Evolutionary conservation across 1,140 invertebrate genomes (phyloP).

Genomic region (Sinonovacula constricta): DNA sequence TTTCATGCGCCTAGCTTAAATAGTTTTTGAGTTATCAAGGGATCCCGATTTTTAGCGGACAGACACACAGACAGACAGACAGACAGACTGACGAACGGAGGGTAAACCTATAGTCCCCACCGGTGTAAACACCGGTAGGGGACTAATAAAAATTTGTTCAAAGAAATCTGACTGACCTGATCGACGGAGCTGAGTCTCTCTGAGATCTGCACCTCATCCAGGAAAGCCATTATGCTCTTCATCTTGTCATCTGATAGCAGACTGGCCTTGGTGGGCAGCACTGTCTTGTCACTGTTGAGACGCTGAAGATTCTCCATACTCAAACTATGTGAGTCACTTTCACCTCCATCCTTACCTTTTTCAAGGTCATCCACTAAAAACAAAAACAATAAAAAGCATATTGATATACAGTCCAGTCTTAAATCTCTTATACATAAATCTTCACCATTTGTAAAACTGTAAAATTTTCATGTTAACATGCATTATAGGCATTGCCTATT

Average conservation of each 20-base stretch:
- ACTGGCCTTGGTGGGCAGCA: slow-evolving; percentile 57
- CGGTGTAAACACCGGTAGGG: too few relatives aligned
- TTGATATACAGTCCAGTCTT: too few relatives aligned
- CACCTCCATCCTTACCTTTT: slow-evolving; percentile 60
- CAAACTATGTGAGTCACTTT: slow-evolving; percentile 60
- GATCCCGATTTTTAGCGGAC: too few relatives aligned
- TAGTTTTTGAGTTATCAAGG: too few relatives aligned
- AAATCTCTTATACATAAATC: too few relatives aligned
- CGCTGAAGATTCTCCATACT: slow-evolving; percentile 71
- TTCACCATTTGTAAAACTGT: too few relatives aligned
- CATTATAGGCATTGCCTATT: too few relatives aligned
- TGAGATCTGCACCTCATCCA: slow-evolving; percentile 76
- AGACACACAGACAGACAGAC: slow-evolving; percentile 4
- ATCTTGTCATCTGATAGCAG: slow-evolving; percentile 75
- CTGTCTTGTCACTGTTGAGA: slow-evolving; percentile 60
- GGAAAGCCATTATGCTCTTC: slow-evolving; percentile 76
- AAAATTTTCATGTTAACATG: too few relatives aligned
- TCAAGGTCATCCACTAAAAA: slow-evolving; percentile 74
- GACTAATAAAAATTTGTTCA: too few relatives aligned
- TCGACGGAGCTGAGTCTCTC: slow-evolving; percentile 76
- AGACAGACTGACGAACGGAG: too few relatives aligned
- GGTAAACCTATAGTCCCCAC: too few relatives aligned
- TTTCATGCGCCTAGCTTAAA: too few relatives aligned
- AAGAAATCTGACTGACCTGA: slow-evolving; percentile 60
- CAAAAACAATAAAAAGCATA: slow-evolving; percentile 13